Evolutionary conservation across 1,140 invertebrate species (phyloP), one percentile per base, ranked within the genome.

Genomic region (Babylonia areolata): DNA sequence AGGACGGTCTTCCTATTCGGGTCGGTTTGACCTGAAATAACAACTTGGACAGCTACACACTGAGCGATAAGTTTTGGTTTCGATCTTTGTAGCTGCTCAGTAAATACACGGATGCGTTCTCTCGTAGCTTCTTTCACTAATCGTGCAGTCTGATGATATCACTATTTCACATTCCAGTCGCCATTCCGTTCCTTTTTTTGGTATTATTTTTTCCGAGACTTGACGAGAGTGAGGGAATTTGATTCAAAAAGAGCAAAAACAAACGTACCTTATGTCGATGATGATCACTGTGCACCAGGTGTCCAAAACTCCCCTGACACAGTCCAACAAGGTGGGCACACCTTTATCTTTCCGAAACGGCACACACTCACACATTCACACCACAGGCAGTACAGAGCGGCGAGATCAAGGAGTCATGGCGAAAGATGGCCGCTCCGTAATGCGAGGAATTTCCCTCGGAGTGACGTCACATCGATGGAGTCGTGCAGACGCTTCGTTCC

Each of bases 381-480:
- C 69, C 64, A 46, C 82, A 75, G 17, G 64, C 81, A 82, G 20
- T 20, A 39, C 64, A 23, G 51, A 11, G 37, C 20, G n/a, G 75
- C n/a, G n/a, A 75, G 37, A n/a, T 73, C 40, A 84, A 64, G 35
- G 64, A 84, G 82, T 84, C 82, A 84, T 84, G 40, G 82, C 82
- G 82, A 84, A 84, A 84, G 69, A 84, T 84, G 82, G 82, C 82
- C 82, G 82, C 82, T 31, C 69, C 40, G 69, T 28, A 84, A 84
- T 84, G 82, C 82, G 17, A 84, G 69, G 82, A 84, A 84, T 84
- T 84, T 84, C 82, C 82, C 82, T 73, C 37, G 17, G 31, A 12
- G 51, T 84, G 82, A 84, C 82, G 82, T 84, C 82, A 84, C 69
- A 23, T 35, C 28, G 58, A 64, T 84, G 82, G 82, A 51, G 42